Evolutionary conservation across 2,888 invertebrate genomes (phyloP).

Genomic region (Auanema freiburgensis): DNA sequence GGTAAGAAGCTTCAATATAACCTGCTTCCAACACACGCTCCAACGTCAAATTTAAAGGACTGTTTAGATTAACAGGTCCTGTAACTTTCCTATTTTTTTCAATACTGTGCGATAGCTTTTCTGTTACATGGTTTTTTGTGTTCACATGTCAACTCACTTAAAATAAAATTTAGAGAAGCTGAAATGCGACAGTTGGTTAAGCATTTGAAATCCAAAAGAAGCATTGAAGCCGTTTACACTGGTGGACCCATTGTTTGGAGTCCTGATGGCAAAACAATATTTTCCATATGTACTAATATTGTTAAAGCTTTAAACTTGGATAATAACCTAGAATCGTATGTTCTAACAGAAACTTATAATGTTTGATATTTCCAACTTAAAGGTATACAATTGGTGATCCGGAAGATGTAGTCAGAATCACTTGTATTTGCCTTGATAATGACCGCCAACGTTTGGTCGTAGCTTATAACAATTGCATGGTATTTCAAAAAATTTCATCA

Average conservation of each 20-base stretch:
- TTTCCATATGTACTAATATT: constrained; percentile 53
- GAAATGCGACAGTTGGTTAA: constrained; percentile 30
- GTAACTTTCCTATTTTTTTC: no score
- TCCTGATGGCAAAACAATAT: constrained; percentile 47
- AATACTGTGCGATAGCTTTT: no score
- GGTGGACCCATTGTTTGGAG: constrained; percentile 57
- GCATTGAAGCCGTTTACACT: constrained; percentile 44
- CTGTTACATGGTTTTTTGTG: no score
- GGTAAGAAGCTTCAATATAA: no score
- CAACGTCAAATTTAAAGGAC: no score
- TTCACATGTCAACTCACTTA: no score
- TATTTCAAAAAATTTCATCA: constrained; percentile 3
- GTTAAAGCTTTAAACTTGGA: constrained; percentile 54
- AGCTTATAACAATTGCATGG: constrained; percentile 51
- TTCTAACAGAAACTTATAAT: neutral
- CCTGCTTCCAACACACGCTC: no score
- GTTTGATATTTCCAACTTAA: constrained; percentile 12
- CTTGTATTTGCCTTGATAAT: constrained; percentile 42
- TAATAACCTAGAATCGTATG: constrained; percentile 21
- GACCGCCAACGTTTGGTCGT: constrained; percentile 41
- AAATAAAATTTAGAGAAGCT: neutral
- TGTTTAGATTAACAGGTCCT: no score
- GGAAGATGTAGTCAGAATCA: constrained; percentile 48
- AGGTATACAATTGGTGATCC: constrained; percentile 50
- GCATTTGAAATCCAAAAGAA: constrained; percentile 29